phyloP scores from a whole-genome alignment of 2,113 vertebrate genomes.

The Ciconia maguari region DNA sequence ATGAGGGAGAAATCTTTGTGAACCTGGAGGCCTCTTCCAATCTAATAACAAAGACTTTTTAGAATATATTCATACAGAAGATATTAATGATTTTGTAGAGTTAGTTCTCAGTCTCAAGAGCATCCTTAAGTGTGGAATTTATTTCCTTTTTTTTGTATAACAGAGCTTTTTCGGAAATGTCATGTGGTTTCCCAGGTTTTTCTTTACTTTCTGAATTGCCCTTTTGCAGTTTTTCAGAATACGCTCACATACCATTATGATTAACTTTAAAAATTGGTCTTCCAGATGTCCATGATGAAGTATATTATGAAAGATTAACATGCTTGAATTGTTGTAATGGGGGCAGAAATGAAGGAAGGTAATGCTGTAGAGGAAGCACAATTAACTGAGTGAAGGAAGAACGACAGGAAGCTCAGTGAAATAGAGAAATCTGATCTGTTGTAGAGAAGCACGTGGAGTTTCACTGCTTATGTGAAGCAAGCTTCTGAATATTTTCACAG shows the following conservation, averaged over 20 bases:
- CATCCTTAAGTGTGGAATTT: not conserved
- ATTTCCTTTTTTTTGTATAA: not conserved
- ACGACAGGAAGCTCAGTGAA: not conserved
- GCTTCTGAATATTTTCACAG: not conserved
- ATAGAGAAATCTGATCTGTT: not conserved
- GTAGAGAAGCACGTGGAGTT: not conserved
- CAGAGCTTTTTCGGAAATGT: not conserved
- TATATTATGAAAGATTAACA: not conserved
- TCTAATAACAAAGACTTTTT: not conserved
- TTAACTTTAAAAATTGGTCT: not conserved
- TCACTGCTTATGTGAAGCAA: not conserved
- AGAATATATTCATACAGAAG: not conserved
- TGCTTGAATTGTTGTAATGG: not conserved
- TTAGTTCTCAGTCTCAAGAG: not conserved
- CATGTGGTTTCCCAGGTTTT: not conserved
- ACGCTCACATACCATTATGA: not conserved
- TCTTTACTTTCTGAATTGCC: not conserved
- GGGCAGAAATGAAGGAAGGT: not conserved
- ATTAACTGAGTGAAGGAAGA: not conserved
- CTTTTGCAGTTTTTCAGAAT: not conserved
- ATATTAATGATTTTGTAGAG: not conserved
- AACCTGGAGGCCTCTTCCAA: not conserved
- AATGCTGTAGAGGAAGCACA: not conserved
- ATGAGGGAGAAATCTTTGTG: not conserved
- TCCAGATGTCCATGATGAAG: not conserved